Base-by-base conservation (phyloP, 2,797 vertebrate genomes). In the Prionace glauca region DNA sequence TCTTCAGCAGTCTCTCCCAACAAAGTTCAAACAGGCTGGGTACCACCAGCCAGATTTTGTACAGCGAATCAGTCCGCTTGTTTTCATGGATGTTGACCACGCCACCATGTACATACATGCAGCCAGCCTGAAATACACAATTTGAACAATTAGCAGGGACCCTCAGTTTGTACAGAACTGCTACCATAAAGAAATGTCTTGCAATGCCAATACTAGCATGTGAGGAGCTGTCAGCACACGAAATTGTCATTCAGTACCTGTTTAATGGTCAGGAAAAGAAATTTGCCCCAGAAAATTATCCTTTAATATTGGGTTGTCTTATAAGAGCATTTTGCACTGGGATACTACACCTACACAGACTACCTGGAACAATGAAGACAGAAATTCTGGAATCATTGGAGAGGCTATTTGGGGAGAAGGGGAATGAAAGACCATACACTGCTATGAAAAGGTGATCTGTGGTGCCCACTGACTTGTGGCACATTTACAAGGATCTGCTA, bases 51-150 rank as follows among this genome's bases (percentile, higher is more conserved):
- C 99, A 99, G 97, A 99, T 99, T 98, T 99, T 99, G 97, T 99
- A 99, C 96, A 99, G 97, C 26, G 99, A 99, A 96, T 98, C 99
- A 97, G 99, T 99, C 97, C 99, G 97, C 97, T 98, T 99, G 98
- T 99, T 99, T 96, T 99, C 98, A 0, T 98, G 98, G 97, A 99
- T 99, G 98, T 99, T 99, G 96, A 99, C 99, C 95, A 99, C 99
- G 0, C 99, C 99, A 65, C 99, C 99, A 0, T 99, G 99, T 96
- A 99, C 98, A 94, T 99, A 99, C 99, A 99, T 99, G 96, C 99
- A 99, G 96, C 99, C 99, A 0, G 99, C 98, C 99, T 99, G 86
- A 0, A 81, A 95, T 22, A 74, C 26, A 36, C 14, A 74, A 29
- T 2, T 16, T 41, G 41, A 45, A 87, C 8, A 1, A 41, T 92